Base-by-base conservation (phyloP, 2,888 invertebrate species). In the Troides helena region DNA sequence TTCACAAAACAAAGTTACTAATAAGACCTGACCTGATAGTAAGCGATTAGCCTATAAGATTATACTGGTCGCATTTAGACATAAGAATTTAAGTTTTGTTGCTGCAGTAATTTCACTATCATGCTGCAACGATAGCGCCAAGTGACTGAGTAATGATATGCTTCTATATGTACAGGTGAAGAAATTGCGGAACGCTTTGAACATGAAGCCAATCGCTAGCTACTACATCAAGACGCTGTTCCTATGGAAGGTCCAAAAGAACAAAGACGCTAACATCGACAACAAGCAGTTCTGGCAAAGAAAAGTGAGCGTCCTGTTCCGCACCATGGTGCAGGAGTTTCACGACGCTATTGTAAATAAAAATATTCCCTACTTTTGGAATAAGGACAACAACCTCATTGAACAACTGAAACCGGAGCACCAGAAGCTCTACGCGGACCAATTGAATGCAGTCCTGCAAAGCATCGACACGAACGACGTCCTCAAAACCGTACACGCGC, bases 211-310 rank as follows among this genome's bases (percentile, higher is more conserved):
- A 1, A 87, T 94, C 56, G 91, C 93, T 0, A 94, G 94, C 73
- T 94, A 94, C 76, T 94, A 92, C 75, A 93, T 94, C 59, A 94
- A 94, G 78, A 94, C 94, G 0, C 75, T 94, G 2, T 92, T 92
- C 73, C 81, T 94, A 12, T 91, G 93, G 85, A 88, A 90, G 79
- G 79, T 87, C 2, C 76, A 84, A 7, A 78, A 80, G 2, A 78
- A 30, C 18, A 18, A 18, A 1, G 7, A 21, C 21, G n/a, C 57
- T 30, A 58, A 43, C 17, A 10, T 76, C n/a, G 78, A 83, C 12
- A 80, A 85, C 69, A 85, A 85, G 62, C 81, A 78, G 18, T 90
- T 81, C 74, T 91, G 90, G 91, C 80, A 85, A 72, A 84, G 79
- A 61, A 88, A 83, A 69, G 58, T 86, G 4, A 86, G 86, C 69